Conservation (phyloP, 2,888 invertebrate species). For the Drosophila imparisetae region DNA sequence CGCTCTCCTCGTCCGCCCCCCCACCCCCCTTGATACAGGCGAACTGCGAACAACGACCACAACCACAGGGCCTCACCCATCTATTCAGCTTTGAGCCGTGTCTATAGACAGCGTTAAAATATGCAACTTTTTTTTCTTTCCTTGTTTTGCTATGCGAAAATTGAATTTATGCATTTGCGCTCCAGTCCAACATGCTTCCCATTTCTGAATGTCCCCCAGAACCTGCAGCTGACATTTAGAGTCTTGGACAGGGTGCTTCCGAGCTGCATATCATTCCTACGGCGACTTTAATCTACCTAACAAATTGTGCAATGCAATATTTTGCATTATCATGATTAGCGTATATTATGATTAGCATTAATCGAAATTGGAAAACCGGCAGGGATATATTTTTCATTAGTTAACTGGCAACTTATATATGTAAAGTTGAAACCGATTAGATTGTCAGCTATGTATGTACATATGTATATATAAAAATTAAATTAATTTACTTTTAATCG, state of each 20-base stretch:
- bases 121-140: conserved; percentile 55
- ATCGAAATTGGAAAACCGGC: not conserved
- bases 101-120: conserved; percentile 72
- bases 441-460: too few species aligned
- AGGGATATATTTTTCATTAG: not conserved
- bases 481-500: not conserved
- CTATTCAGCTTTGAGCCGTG: conserved; percentile 10
- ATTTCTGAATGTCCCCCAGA: not conserved
- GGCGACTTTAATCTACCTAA: conserved; percentile 2
- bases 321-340: not conserved
- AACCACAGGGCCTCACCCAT: conserved; percentile 18
- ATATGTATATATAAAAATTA: too few species aligned
- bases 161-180: conserved; percentile 75
- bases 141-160: conserved; percentile 49
- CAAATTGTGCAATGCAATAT: not conserved
- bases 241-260: not conserved
- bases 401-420: not conserved
- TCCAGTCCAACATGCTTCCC: conserved; percentile 27
- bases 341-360: not conserved
- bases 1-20: not conserved
- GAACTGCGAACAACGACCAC: conserved; percentile 15
- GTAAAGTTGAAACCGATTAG: not conserved
- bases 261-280: not conserved
- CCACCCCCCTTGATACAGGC: conserved; percentile 17
- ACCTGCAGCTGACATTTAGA: conserved; percentile 27